phyloP scores from a whole-genome alignment of 2,113 vertebrate species.

The Picathartes gymnocephalus region DNA sequence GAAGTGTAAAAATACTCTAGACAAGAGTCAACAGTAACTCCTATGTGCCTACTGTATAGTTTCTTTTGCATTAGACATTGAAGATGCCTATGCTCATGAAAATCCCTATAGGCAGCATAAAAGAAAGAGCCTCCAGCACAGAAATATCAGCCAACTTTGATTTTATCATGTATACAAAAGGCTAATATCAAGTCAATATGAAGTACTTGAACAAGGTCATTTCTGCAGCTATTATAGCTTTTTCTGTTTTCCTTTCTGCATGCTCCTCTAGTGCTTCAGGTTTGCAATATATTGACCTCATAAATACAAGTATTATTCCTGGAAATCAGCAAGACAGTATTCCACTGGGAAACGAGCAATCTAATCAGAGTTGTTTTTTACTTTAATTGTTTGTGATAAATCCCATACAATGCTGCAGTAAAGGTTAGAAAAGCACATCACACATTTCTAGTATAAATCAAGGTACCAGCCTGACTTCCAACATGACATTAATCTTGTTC shows the following conservation, averaged over 20 bases:
- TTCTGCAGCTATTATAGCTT: background rate
- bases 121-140: background rate
- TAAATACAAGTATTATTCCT: slow-evolving; percentile 60
- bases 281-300: slow-evolving; percentile 42
- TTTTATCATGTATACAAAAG: background rate
- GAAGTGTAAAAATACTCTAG: background rate
- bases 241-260: slow-evolving; percentile 5
- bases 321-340: slow-evolving; percentile 35
- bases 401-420: slow-evolving; percentile 46
- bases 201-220: slow-evolving; percentile 1
- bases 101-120: background rate
- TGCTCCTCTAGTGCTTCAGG: background rate
- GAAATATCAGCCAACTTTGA: background rate
- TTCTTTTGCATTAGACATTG: background rate
- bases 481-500: slow-evolving; percentile 38
- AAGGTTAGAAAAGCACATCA: slow-evolving; percentile 64
- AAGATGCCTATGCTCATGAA: background rate
- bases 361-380: slow-evolving; percentile 62
- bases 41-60: background rate
- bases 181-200: slow-evolving; percentile 23
- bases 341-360: slow-evolving; percentile 33
- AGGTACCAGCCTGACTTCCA: background rate
- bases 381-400: slow-evolving; percentile 62
- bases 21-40: background rate
- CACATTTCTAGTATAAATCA: slow-evolving; percentile 60